Percentiles rank a stretch among this genome's conserved stretches.
phyloP scores from a whole-genome alignment of 2,113 vertebrate species.

The Grammomys surdaster region DNA sequence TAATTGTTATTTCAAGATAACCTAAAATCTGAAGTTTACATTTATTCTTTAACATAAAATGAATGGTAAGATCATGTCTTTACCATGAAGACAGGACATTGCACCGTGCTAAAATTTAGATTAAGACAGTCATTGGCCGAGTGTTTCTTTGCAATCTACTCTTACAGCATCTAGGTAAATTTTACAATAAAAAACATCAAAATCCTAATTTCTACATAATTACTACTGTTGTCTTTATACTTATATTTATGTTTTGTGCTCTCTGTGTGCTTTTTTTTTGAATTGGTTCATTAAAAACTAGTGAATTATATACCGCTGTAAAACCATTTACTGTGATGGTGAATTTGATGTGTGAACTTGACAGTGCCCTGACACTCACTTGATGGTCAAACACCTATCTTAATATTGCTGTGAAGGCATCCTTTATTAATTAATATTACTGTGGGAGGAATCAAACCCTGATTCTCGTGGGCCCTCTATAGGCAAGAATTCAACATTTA shows the following conservation, averaged over 20 bases:
- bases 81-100: background rate
- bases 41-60: background rate
- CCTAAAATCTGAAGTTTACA: background rate
- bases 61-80: background rate
- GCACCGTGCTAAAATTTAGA: fast-evolving
- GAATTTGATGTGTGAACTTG: background rate
- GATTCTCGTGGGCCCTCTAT: fast-evolving
- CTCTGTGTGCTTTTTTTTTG: background rate
- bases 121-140: background rate
- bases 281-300: background rate
- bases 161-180: background rate
- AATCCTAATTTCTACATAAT: background rate
- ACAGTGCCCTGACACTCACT: too few species aligned
- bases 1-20: background rate
- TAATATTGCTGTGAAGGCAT: background rate
- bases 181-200: background rate
- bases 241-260: background rate
- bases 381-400: background rate
- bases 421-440: background rate
- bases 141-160: background rate
- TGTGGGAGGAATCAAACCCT: background rate
- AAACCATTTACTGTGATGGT: background rate
- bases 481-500: background rate
- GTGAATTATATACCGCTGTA: background rate
- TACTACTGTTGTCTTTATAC: background rate